phyloP scores from a whole-genome alignment of 1,140 invertebrate genomes.

The Rhopalosiphum maidis region DNA sequence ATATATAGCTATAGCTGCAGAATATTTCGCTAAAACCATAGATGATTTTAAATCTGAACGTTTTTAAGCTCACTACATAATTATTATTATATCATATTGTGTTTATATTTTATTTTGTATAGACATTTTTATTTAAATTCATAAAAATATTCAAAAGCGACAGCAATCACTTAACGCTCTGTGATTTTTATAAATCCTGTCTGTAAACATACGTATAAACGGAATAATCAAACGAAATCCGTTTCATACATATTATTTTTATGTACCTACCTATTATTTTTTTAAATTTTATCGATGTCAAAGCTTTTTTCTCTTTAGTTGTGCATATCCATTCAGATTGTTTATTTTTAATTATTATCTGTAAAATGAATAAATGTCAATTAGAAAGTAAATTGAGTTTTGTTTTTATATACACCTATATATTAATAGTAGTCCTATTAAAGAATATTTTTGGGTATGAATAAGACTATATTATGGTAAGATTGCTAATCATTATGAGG shows the following conservation, averaged over 20 bases:
- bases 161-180: neutral
- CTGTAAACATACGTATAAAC: neutral
- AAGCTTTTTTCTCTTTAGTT: neutral
- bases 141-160: neutral
- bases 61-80: constrained; percentile 2
- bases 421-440: too few species aligned
- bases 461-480: too few species aligned
- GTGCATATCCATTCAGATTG: neutral
- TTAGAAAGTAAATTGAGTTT: neutral
- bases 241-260: neutral
- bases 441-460: too few species aligned
- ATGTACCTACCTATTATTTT: neutral
- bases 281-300: neutral
- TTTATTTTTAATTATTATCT: constrained; percentile 13
- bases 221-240: neutral
- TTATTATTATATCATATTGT: neutral
- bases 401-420: neutral
- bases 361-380: constrained; percentile 32
- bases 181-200: neutral
- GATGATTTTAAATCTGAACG: neutral
- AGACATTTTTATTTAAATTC: neutral
- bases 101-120: neutral
- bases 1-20: neutral
- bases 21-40: neutral
- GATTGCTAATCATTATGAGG: too few species aligned